A percentile compares a stretch with the other conserved stretches of the same genome.
These are phyloP conservation scores for Physella acuta DNA, from an alignment of 1,140 invertebrate genomes.

Conservation along the genomic window DNA sequence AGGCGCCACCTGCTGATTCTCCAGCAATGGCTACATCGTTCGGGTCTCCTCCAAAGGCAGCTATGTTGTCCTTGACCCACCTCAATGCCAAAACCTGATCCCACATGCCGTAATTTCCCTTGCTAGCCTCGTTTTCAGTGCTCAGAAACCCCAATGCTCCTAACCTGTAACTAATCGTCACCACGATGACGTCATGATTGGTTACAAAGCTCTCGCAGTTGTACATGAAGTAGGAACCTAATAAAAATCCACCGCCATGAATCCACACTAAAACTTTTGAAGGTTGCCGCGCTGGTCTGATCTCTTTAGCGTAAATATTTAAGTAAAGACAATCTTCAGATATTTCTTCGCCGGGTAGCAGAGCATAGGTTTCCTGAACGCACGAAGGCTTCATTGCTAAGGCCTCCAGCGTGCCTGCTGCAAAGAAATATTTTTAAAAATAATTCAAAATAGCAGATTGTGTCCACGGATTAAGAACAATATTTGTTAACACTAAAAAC, in stretches of 20 bases:
- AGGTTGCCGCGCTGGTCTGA: not conserved
- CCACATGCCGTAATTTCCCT: conserved; percentile 68
- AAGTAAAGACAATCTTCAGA: not conserved
- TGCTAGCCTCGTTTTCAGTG: conserved; percentile 26
- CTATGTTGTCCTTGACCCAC: conserved; percentile 65
- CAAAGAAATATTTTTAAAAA: too few species aligned
- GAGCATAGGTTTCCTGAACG: too few species aligned
- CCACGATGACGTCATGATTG: conserved; percentile 57
- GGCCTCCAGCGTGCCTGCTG: too few species aligned
- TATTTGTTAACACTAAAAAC: too few species aligned
- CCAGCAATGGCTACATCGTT: conserved; percentile 43
- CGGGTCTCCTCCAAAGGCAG: conserved; percentile 42
- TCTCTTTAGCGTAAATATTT: not conserved
- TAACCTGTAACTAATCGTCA: conserved; percentile 64
- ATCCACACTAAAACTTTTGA: conserved; percentile 40
- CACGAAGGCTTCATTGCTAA: too few species aligned
- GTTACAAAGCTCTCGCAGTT: not conserved
- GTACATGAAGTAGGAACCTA: conserved; percentile 13
- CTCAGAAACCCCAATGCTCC: conserved; percentile 55
- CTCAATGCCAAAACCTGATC: conserved; percentile 88
- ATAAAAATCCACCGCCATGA: conserved; percentile 39
- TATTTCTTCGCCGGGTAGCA: not conserved
- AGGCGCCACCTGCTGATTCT: conserved; percentile 37
- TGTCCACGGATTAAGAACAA: too few species aligned
- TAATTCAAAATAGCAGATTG: too few species aligned